Conservation (phyloP, 2,888 invertebrate genomes). For the Zelleria hepariella region DNA sequence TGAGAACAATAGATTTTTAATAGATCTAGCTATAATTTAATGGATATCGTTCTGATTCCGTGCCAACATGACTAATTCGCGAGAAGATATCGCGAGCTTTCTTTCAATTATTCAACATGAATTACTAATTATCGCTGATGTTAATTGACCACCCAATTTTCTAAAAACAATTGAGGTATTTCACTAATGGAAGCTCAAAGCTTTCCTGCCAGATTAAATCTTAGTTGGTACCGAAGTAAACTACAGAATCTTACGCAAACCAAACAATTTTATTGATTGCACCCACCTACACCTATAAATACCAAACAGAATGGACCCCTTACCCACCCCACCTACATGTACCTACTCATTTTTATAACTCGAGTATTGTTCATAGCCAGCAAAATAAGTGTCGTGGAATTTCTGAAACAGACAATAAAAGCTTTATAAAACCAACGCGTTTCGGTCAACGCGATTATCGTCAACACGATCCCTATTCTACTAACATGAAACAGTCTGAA, state of each 20-base stretch:
- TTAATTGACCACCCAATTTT: neutral
- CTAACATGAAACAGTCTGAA: neutral
- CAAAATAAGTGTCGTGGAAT: constrained; percentile 25
- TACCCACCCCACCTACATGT: too few species aligned
- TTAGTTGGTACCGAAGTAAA: too few species aligned
- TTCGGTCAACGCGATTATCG: constrained; percentile 45
- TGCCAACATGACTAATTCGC: constrained; percentile 66
- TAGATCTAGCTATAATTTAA: constrained; percentile 46
- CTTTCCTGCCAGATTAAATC: neutral
- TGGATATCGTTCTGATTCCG: constrained; percentile 50
- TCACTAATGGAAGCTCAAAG: neutral
- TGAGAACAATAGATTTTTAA: constrained; percentile 50
- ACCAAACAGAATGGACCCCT: too few species aligned
- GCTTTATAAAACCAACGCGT: constrained; percentile 40
- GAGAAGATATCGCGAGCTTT: constrained; percentile 43
- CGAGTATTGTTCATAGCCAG: neutral
- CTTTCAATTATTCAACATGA: constrained; percentile 30
- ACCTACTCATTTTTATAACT: neutral
- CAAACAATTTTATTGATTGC: too few species aligned
- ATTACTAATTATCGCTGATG: neutral
- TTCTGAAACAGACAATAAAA: constrained; percentile 46
- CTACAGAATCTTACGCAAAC: too few species aligned
- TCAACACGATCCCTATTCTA: constrained; percentile 29
- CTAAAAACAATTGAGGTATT: neutral
- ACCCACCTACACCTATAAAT: too few species aligned